phyloP scores from a whole-genome alignment of 2,888 invertebrate genomes.

The Brachyopa scutellaris region DNA sequence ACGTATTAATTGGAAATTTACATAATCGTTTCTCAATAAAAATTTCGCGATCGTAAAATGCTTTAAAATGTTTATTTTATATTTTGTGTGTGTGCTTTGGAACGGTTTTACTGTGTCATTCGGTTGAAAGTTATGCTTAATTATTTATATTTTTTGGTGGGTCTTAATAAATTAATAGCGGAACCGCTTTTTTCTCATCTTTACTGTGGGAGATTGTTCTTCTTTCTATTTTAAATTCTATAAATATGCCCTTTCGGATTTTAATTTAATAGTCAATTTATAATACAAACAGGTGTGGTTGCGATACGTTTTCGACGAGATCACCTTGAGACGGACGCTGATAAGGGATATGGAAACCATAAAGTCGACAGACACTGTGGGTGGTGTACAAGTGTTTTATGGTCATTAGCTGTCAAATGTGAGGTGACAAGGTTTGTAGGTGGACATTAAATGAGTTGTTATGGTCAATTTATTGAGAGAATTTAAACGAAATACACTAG shows the following conservation, averaged over 20 bases:
- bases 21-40: conserved; percentile 42
- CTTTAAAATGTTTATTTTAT: conserved; percentile 28
- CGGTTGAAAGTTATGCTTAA: conserved; percentile 24
- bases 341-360: not conserved
- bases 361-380: not conserved
- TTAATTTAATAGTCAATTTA: conserved; percentile 17
- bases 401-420: conserved; percentile 8
- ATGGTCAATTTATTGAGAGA: no score
- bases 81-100: conserved; percentile 5
- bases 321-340: conserved; percentile 7
- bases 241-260: not conserved
- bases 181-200: not conserved
- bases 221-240: not conserved
- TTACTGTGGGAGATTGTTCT: not conserved
- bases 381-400: not conserved
- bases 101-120: conserved; percentile 29
- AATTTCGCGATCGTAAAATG: conserved; percentile 46
- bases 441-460: not conserved
- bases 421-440: not conserved
- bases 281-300: conserved; percentile 7
- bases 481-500: no score
- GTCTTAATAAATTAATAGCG: conserved; percentile 12
- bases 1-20: conserved; percentile 59
- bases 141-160: conserved; percentile 27
- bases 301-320: not conserved